phyloP scores from a whole-genome alignment of 64 coral and sea anemone genomes.

The Stylophora pistillata region DNA sequence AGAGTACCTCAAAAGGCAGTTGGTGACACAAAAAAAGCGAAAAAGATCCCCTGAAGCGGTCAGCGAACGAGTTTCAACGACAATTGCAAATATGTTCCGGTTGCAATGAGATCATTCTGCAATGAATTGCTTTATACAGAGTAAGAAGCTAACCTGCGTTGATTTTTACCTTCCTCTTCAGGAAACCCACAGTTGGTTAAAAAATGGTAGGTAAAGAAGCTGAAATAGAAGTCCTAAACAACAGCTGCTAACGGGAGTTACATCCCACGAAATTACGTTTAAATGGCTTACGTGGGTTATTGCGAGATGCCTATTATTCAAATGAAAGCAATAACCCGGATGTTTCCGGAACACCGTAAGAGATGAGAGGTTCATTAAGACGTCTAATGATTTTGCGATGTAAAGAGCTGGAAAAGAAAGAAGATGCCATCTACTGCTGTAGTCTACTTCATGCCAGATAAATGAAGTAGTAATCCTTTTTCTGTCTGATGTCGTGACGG shows the following conservation, averaged over 20 bases:
- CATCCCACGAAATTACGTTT: background rate
- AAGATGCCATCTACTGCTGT: background rate
- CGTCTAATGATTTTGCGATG: background rate
- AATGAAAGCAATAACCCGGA: background rate
- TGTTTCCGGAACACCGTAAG: background rate
- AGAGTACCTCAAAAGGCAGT: background rate
- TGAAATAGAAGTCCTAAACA: background rate
- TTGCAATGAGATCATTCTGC: background rate
- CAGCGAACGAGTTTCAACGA: background rate
- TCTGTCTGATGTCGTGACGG: background rate
- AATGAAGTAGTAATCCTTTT: background rate
- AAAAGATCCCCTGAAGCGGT: background rate
- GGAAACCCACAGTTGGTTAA: background rate
- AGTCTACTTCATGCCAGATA: background rate
- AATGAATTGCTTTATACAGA: background rate
- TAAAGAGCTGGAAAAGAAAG: background rate
- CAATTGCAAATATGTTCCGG: background rate
- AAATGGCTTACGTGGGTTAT: background rate
- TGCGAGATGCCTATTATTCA: background rate
- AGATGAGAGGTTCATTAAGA: background rate
- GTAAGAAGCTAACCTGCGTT: background rate
- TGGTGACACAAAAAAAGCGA: background rate
- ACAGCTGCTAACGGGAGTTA: background rate
- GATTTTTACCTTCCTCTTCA: background rate
- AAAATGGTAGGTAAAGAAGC: background rate